Evolutionary conservation across 1,140 invertebrate species (phyloP).

Genomic region (Andricus grossulariae): DNA sequence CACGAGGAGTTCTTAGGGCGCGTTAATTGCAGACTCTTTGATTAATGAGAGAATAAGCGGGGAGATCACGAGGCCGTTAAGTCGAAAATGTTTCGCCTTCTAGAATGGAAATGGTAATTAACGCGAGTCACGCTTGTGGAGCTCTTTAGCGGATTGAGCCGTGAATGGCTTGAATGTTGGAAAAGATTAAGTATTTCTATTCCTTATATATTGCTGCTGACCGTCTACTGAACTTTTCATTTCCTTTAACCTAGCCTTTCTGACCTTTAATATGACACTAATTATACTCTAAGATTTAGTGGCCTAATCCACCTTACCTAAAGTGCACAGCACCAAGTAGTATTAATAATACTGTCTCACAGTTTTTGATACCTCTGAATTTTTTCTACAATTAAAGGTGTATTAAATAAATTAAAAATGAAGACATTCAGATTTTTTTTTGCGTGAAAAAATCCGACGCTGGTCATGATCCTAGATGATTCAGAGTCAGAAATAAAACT

Average conservation of each 20-base stretch:
- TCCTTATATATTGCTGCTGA: not conserved
- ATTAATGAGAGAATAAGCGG: conserved; percentile 50
- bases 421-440: not conserved
- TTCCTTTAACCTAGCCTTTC: conserved; percentile 8
- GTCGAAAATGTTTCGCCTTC: conserved; percentile 41
- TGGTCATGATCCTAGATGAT: no score
- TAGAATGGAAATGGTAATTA: conserved; percentile 48
- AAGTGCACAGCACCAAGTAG: not conserved
- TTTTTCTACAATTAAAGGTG: not conserved
- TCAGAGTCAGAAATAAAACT: no score
- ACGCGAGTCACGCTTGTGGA: conserved; percentile 45
- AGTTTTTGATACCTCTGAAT: not conserved
- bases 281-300: conserved; percentile 28
- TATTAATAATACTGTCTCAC: conserved; percentile 5
- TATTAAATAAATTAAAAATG: not conserved
- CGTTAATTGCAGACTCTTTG: conserved; percentile 49
- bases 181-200: conserved; percentile 3
- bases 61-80: conserved; percentile 29
- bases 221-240: conserved; percentile 29
- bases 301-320: conserved; percentile 9
- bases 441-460: no score
- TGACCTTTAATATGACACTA: conserved; percentile 30
- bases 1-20: conserved; percentile 38
- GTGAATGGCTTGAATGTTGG: conserved; percentile 23
- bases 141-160: conserved; percentile 26